These are phyloP conservation scores for Oligia fasciuncula DNA, from an alignment of 2,888 invertebrate genomes.

Conservation along the genomic window DNA sequence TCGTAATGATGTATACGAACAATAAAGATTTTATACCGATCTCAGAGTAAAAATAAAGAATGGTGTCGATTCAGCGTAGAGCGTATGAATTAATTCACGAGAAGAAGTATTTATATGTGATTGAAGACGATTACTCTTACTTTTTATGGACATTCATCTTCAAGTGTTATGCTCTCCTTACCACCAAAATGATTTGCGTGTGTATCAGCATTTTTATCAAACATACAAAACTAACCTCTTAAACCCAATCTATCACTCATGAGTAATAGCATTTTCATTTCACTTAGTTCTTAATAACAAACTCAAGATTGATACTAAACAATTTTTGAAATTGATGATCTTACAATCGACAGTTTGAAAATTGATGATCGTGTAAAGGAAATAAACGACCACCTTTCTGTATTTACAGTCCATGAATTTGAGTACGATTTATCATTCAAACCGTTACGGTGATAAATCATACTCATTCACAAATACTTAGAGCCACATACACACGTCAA, in stretches of 20 bases:
- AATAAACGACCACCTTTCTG: conserved; percentile 80
- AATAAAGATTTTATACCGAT: conserved; percentile 62
- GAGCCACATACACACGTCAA: conserved; percentile 78
- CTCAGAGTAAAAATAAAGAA: conserved; percentile 51
- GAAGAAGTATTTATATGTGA: conserved; percentile 43
- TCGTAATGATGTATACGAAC: conserved; percentile 58
- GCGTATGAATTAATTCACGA: conserved; percentile 44
- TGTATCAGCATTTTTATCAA: conserved; percentile 39
- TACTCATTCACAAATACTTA: conserved; percentile 80
- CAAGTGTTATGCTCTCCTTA: conserved; percentile 21
- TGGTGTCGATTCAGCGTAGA: conserved; percentile 46
- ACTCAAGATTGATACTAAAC: conserved; percentile 64
- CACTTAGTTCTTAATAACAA: conserved; percentile 66
- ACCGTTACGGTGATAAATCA: conserved; percentile 84
- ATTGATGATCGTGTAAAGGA: conserved; percentile 77
- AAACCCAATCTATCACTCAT: conserved; percentile 55
- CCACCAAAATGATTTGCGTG: conserved; percentile 9
- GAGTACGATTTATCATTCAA: conserved; percentile 84
- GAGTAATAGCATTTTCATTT: conserved; percentile 62
- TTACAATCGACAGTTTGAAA: conserved; percentile 67
- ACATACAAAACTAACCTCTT: conserved; percentile 44
- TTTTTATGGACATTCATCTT: conserved; percentile 31
- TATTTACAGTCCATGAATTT: conserved; percentile 82
- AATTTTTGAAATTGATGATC: conserved; percentile 67
- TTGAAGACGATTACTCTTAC: conserved; percentile 51